phyloP scores from a whole-genome alignment of 2,797 vertebrate species.

The Antennarius maculatus region DNA sequence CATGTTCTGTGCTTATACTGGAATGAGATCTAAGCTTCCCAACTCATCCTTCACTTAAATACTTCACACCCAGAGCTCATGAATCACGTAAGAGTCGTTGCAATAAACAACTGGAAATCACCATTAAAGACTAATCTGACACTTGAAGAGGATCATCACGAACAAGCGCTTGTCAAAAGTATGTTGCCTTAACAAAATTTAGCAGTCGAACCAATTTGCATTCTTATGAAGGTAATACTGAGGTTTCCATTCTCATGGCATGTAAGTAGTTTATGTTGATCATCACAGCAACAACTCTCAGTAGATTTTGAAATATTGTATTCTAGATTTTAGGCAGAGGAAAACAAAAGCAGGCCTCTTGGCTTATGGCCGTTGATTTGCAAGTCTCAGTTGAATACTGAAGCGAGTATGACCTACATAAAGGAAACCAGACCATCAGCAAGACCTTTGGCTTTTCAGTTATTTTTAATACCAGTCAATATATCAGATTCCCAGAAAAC shows the following conservation, averaged over 20 bases:
- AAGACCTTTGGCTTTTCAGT: too few relatives aligned
- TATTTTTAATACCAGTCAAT: too few relatives aligned
- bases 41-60: constrained; percentile 29
- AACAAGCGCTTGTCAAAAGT: constrained; percentile 22
- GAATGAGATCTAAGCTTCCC: constrained; percentile 25
- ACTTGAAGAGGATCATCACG: constrained; percentile 20
- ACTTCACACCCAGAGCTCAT: constrained; percentile 58
- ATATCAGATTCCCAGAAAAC: too few relatives aligned
- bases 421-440: too few relatives aligned
- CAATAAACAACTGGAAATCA: constrained; percentile 60
- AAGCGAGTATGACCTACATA: too few relatives aligned
- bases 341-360: background rate
- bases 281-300: background rate
- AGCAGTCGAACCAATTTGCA: constrained; percentile 14
- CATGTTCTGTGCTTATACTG: constrained; percentile 20
- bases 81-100: constrained; percentile 39
- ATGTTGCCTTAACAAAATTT: constrained; percentile 10
- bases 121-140: constrained; percentile 46
- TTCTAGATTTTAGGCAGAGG: background rate
- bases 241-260: background rate
- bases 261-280: background rate
- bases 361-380: too few relatives aligned
- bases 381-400: background rate
- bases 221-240: background rate
- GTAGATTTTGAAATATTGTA: background rate